These are phyloP conservation scores for Tauraco erythrolophus DNA, from an alignment of 2,113 vertebrate species.

Conservation along the genomic window DNA sequence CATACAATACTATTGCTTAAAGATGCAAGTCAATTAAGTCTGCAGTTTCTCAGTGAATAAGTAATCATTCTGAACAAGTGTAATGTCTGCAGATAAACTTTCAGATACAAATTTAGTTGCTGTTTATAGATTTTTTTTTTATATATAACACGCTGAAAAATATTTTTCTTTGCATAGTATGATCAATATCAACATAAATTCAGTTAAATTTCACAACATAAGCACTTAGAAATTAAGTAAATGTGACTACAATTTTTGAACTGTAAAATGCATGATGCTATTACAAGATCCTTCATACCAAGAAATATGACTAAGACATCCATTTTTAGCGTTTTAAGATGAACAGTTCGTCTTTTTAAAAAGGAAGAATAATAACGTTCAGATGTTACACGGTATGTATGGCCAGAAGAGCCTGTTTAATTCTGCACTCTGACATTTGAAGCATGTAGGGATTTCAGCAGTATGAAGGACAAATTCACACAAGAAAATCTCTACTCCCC, in stretches of 20 bases:
- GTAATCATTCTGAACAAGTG: not conserved
- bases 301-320: not conserved
- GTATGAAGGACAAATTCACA: conserved; percentile 30
- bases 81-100: not conserved
- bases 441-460: not conserved
- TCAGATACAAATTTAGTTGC: not conserved
- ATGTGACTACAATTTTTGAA: not conserved
- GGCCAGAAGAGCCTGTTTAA: not conserved
- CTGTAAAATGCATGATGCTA: not conserved
- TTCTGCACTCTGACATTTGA: not conserved
- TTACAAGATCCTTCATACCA: not conserved
- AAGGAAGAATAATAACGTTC: not conserved
- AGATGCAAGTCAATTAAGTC: not conserved
- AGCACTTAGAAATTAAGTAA: not conserved
- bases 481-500: conserved; percentile 3
- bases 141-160: not conserved
- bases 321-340: not conserved
- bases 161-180: not conserved
- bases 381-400: not conserved
- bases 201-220: not conserved
- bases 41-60: not conserved
- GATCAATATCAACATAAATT: not conserved
- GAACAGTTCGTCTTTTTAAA: not conserved
- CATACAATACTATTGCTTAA: not conserved
- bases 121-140: not conserved